Base-by-base conservation (phyloP, 2,113 vertebrate species). In the Chaetura pelagica region DNA sequence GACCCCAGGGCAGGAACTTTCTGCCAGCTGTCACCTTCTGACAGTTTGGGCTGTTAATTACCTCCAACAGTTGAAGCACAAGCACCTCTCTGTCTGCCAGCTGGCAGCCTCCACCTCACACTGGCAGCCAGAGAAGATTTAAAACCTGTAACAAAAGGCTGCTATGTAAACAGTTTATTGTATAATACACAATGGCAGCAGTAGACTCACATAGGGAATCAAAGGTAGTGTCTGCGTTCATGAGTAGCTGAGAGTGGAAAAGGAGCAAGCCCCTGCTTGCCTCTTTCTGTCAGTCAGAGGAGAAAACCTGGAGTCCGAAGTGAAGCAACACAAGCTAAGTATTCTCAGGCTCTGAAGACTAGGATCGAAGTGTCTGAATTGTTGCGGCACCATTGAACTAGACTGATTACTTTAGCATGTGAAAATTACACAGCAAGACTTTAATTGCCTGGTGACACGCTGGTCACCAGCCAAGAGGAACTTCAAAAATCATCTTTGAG, bases 51-150 rank as follows among this genome's bases (percentile, higher is more conserved):
- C 97, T 98, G 97, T 98, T 98, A 98, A 98, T 98, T 98, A 97
- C 96, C 96, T 97, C 97, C 96, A 97, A 98, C 98, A 97, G 97
- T 93, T 64, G 87, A 90, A 98, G 90, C 91, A 98, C 97, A 98
- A 98, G 97, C 97, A 98, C 97, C 97, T 98, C 97, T 98, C 95
- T 98, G 97, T 98, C 98, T 98, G 98, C 98, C 98, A 98, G 98
- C 98, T 98, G 98, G 97, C 98, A 95, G 83, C 49, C 96, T 89
- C 78, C 3, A 73, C 97, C 96, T 96, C 95, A 59, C 91, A 91
- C 96, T 97, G 97, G 96, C 97, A 97, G 97, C 92, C 97, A 22
- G 78, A 75, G 95, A 98, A 98, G 98, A 98, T 98, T 98, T 99
- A 98, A 97, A 98, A 98, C 97, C 97, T 97, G 97, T 94, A 98